Evolutionary conservation across 2,888 invertebrate species (phyloP), one percentile per base, ranked within the genome.

Genomic region (Drosophila tanythrix): DNA sequence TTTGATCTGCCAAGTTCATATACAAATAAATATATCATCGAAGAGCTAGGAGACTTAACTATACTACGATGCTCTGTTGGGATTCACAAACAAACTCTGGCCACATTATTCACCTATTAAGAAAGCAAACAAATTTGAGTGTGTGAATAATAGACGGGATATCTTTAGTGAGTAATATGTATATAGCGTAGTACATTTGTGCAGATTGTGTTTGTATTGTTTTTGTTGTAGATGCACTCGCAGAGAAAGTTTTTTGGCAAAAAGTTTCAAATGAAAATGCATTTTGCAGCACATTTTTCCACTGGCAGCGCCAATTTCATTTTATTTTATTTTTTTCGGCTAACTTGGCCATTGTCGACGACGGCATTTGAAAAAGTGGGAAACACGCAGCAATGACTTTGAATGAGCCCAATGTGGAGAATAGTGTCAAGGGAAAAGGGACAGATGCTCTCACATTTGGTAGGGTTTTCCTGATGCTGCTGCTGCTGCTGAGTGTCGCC

Each of bases 211-310:
- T 81, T 79, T 81, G 72, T 66, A 67, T 69, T 81, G 81, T 81
- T 81, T 75, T 78, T 81, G 70, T 78, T 72, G 55, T 72, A 65
- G 78, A 65, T 81, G 74, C 61, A 67, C 61, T 70, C 62, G 66
- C 68, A 63, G 55, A 35, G 48, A 76, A 79, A 82, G 72, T 72
- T 88, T 81, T 88, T 81, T 83, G 52, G 52, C 59, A 56, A 74
- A 87, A 89, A 87, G 79, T 88, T 90, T 77, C 63, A 84, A 89
- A 88, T 89, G 82, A 90, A 88, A 90, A 89, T 81, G 75, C 82
- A 90, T 88, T 88, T 90, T 79, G 72, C 72, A 75, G 82, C 83
- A 77, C 77, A 83, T 86, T 88, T 87, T 89, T 82, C 70, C 72
- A 65, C 75, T 76, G 69, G 69, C 74, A 86, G 56, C 76, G 82